A percentile compares a stretch with the other conserved stretches of the same genome.
These are phyloP conservation scores for Tethea ocularis DNA, from an alignment of 2,888 invertebrate species.

Conservation along the genomic window DNA sequence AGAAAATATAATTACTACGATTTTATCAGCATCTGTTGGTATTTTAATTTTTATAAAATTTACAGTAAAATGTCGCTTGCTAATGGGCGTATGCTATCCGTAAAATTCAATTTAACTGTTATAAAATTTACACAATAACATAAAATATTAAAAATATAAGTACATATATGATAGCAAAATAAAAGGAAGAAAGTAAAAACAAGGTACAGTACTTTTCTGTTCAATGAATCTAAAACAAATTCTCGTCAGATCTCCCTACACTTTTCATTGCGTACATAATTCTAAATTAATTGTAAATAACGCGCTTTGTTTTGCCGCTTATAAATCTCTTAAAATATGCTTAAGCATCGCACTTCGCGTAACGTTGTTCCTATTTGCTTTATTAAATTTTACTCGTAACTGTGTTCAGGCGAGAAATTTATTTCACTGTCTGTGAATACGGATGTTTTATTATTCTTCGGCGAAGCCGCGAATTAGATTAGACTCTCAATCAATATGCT, in stretches of 20 bases:
- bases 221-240: conserved; percentile 20
- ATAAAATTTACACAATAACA: no score
- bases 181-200: conserved; percentile 2
- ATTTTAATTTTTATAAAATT: no score
- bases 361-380: conserved; percentile 69
- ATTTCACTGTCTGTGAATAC: conserved; percentile 63
- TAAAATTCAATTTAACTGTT: no score
- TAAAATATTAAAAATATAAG: no score
- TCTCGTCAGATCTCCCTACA: conserved; percentile 38
- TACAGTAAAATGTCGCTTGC: no score
- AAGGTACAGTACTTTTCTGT: conserved; percentile 20
- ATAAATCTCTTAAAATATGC: conserved; percentile 72
- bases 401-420: conserved; percentile 64
- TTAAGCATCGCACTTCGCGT: conserved; percentile 54
- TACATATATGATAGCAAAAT: neutral
- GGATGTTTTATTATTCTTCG: conserved; percentile 60
- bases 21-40: no score
- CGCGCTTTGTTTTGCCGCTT: conserved; percentile 55
- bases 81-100: no score
- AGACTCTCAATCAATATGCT: conserved; percentile 44
- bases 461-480: conserved; percentile 61
- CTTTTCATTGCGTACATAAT: conserved; percentile 59
- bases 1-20: no score
- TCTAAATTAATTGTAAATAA: conserved; percentile 68
- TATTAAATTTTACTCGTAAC: conserved; percentile 70